phyloP scores from a whole-genome alignment of 1,140 invertebrate genomes.

The Psilanteris sp. region DNA sequence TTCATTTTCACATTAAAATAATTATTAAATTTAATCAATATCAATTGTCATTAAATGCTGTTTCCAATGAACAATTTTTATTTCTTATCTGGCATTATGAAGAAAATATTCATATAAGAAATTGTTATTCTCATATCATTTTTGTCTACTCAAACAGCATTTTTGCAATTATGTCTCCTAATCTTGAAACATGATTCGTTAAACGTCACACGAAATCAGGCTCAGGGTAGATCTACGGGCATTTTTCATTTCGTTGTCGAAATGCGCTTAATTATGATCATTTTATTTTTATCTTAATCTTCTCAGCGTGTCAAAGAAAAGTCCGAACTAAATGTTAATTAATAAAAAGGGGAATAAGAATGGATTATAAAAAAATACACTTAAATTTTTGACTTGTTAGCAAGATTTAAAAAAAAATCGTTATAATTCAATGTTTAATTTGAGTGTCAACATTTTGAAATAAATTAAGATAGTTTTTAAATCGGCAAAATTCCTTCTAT shows the following conservation, averaged over 20 bases:
- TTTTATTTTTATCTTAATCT: slow-evolving; percentile 33
- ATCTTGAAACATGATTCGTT: slow-evolving; percentile 16
- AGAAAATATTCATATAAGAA: no score
- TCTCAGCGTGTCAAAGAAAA: slow-evolving; percentile 20
- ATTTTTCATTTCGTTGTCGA: slow-evolving; percentile 53
- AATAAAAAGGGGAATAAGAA: no score
- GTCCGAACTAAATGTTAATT: slow-evolving; percentile 2
- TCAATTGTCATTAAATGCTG: background rate
- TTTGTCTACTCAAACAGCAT: slow-evolving; percentile 46
- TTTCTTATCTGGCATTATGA: no score
- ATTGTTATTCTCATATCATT: slow-evolving; percentile 1
- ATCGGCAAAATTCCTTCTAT: background rate
- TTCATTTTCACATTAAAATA: no score
- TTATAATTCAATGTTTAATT: no score
- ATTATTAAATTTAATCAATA: background rate
- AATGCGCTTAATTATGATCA: slow-evolving; percentile 45
- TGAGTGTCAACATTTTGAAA: no score
- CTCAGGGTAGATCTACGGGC: slow-evolving; percentile 54
- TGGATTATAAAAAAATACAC: no score
- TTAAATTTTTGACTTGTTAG: no score
- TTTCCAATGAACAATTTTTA: background rate
- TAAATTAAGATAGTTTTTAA: no score
- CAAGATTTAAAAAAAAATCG: no score
- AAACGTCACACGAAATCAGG: slow-evolving; percentile 31
- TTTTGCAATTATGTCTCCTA: slow-evolving; percentile 20